A percentile compares a stretch with the other conserved stretches of the same genome.
Evolutionary conservation across 2,113 vertebrate species (phyloP).

Genomic region (Corydoras sp.): DNA sequence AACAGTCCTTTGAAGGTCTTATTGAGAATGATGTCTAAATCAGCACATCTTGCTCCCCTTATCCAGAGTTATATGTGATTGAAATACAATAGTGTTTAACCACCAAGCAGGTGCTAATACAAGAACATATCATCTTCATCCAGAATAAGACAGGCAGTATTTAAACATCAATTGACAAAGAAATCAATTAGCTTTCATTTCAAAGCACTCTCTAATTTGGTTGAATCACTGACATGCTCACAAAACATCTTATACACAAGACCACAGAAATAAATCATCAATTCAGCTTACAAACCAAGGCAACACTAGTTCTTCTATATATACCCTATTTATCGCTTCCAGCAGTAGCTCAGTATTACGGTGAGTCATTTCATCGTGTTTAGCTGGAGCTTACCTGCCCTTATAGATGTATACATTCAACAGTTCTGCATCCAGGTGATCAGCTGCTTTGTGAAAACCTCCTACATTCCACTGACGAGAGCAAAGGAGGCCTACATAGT

Average conservation of each 20-base stretch:
- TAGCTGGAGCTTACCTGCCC: slow-evolving; percentile 37
- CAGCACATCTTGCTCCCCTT: too few relatives aligned
- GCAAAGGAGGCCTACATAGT: slow-evolving; percentile 26
- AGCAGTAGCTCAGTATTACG: slow-evolving; percentile 7
- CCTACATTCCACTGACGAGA: slow-evolving; percentile 42
- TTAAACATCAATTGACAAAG: too few relatives aligned
- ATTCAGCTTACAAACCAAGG: slow-evolving; percentile 16
- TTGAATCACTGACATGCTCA: too few relatives aligned
- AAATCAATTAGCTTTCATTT: too few relatives aligned
- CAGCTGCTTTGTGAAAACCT: slow-evolving; percentile 31
- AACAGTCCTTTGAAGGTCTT: slow-evolving; percentile 37
- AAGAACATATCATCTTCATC: too few relatives aligned
- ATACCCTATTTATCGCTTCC: slow-evolving; percentile 24
- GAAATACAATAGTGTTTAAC: too few relatives aligned
- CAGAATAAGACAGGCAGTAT: too few relatives aligned
- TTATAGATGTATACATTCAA: slow-evolving; percentile 31
- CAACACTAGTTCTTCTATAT: slow-evolving; percentile 34
- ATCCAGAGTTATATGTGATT: too few relatives aligned
- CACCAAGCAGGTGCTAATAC: too few relatives aligned
- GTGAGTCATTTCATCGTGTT: slow-evolving; percentile 23
- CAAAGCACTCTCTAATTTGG: too few relatives aligned
- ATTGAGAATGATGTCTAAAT: slow-evolving; percentile 15
- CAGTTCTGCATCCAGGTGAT: slow-evolving; percentile 30
- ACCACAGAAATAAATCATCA: slow-evolving; percentile 7
- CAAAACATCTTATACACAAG: too few relatives aligned